Base-by-base conservation (phyloP, 2,797 vertebrate species). In the Manis crassicaudata region DNA sequence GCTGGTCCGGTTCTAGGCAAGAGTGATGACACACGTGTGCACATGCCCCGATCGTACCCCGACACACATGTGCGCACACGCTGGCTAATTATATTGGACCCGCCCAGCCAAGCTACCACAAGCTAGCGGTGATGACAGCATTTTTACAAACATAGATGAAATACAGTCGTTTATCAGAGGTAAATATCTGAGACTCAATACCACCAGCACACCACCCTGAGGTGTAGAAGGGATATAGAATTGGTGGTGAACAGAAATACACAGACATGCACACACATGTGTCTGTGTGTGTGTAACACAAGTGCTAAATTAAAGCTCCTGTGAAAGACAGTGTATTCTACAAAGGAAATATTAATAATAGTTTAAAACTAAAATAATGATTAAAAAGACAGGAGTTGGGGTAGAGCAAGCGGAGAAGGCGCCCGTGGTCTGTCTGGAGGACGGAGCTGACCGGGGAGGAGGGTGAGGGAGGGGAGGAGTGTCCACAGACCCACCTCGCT, bases 71-170 rank as follows among this genome's bases (percentile, higher is more conserved):
- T 3, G 11, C 21, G 25, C 14, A 32, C 62, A 32, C 11, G 10
- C 46, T 11, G 10, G 46, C 46, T 46, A 10, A 46, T 46, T 46
- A 46, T 46, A 46, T 46, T 10, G 46, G 46, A 46, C 46, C 16
- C 0, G 1, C 37, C 37, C 63, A 5, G 8, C n/a, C 35, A 56
- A 13, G 27, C 43, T 2, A 16, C 25, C 13, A 0, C 10, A n/a
- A 65, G 7, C 56, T 13, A 7, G 1, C 17, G 56, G 8, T 54
- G 35, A 76, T n/a, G 25, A 11, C 1, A 10, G 1, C 25, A 23
- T 4, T 17, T 20, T 43, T 5, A 27, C 56, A 37, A 29, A 37
- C 52, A 20, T 7, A 56, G n/a, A 52, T 68, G 8, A 18, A 88
- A 40, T 73, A 37, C n/a, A 72, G 32, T 5, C 14, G 54, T 23